phyloP scores from a whole-genome alignment of 2,113 vertebrate genomes.

The Elephas maximus region DNA sequence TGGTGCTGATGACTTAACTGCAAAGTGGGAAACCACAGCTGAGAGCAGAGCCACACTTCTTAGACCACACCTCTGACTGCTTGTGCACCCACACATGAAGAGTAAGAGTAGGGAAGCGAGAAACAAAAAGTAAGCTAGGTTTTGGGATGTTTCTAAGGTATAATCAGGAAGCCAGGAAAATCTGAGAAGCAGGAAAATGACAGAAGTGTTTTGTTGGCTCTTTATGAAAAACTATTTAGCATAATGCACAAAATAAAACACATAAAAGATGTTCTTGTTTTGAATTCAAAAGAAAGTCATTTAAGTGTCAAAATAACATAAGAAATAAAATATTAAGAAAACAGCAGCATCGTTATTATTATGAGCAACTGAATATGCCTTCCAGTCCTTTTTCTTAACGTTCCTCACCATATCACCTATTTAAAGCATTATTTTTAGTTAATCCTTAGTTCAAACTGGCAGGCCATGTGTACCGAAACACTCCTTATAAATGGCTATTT shows the following conservation, averaged over 20 bases:
- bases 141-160: not conserved
- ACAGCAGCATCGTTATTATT: not conserved
- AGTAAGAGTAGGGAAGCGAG: not conserved
- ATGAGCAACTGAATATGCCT: not conserved
- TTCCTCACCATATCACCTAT: not conserved
- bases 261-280: conserved; percentile 2
- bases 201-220: not conserved
- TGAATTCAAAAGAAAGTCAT: conserved; percentile 14
- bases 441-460: conserved; percentile 37
- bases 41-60: not conserved
- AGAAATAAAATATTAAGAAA: conserved; percentile 28
- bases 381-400: not conserved
- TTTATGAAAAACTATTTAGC: conserved; percentile 28
- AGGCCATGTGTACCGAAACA: not conserved
- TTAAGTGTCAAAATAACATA: conserved; percentile 24
- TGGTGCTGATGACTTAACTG: not conserved
- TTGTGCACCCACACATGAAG: not conserved
- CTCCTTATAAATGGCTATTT: not conserved
- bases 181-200: conserved; percentile 15
- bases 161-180: not conserved
- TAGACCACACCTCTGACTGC: not conserved
- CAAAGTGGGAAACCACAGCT: not conserved
- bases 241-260: conserved; percentile 39
- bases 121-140: not conserved
- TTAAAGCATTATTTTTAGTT: conserved; percentile 19